Base-by-base conservation (phyloP, 2,888 invertebrate genomes). In the Sphaeridia pumilis region DNA sequence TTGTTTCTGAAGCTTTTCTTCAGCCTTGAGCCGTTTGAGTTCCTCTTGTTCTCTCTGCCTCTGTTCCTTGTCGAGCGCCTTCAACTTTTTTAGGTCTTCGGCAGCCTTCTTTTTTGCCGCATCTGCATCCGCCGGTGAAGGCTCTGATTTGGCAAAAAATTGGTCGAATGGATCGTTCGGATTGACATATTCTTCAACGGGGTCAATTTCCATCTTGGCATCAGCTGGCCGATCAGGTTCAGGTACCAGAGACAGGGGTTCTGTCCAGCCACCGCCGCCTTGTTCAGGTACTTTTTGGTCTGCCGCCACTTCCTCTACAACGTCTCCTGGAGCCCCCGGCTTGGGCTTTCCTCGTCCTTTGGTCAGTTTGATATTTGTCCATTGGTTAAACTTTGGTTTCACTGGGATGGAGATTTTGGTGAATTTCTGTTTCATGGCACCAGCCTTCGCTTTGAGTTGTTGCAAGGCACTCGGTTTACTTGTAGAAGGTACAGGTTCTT, bases 381-480 rank as follows among this genome's bases (percentile, higher is more conserved):
- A 57, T 21, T 57, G 76, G 57, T 72, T 75, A 41, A 78, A 74
- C 66, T 78, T 77, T 3, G 79, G 75, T 55, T 76, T 72, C 21
- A 79, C 78, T 0, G 84, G 78, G 61, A 86, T 60, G 27, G 69
- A 67, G 52, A 72, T 69, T 65, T 74, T 75, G 1, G 53, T 55
- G 1, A 64, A 41, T 28, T 50, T 17, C 42, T 58, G 54, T 35
- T 58, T 57, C 22, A 64, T 49, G 38, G 58, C 56, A 24, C 55
- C 62, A 21, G 61, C 62, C 43, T 60, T 61, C 10, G 57, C 46
- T 38, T 60, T 62, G 1, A 61, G 46, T 41, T 59, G 61, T 31
- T 58, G 57, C 28, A 63, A 58, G 12, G 60, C 53, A 41, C 55
- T 59, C 5, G 54, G 50, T 22, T 48, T 49, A 21, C 48, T 54